Evolutionary conservation across 2,888 invertebrate genomes (phyloP), one percentile per base, ranked within the genome.

Genomic region (Drosophila prostipennis): DNA sequence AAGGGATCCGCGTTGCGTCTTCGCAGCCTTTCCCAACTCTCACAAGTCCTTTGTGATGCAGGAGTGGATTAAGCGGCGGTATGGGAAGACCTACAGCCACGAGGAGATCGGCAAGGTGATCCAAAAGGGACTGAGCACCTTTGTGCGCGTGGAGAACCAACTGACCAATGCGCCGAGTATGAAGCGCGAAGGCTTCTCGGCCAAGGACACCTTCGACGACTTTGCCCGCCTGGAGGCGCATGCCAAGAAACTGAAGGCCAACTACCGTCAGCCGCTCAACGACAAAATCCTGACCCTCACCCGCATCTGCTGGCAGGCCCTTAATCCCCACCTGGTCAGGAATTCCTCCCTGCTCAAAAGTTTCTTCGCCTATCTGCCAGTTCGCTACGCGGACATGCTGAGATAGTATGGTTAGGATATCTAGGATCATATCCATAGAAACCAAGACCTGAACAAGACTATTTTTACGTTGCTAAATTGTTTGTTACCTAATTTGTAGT

Each of bases 1-100:
- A 6, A 64, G 72, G 39, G 77, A 87, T 72, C 77, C 75, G 6
- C 86, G 87, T 29, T 85, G 70, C 64, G 86, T 89, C 1, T 56
- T 80, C 6, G n/a, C n/a, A n/a, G n/a, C 79, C 6, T 53, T 89
- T 13, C 88, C 88, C 6, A 56, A 85, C 36, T 74, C 77, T 0
- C 72, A 87, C 52, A 77, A 78, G 40, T 48, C 74, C 7, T 74
- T 76, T 6, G 43, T 78, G 10, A 46, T 89, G 23, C 63, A 57
- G 6, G 79, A 78, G 48, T 89, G 81, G 79, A 61, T 80, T 0
- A 69, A 68, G 26, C 63, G 71, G 2, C 77, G 87, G 2, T 87
- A 74, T 43, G 83, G 85, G 1, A 64, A 75, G 26, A 16, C 49
- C 0, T 81, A 78, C 37, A 69, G 72, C 5, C 39, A 40, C 5